phyloP scores from a whole-genome alignment of 2,888 invertebrate species.

The Melanargia galathea region DNA sequence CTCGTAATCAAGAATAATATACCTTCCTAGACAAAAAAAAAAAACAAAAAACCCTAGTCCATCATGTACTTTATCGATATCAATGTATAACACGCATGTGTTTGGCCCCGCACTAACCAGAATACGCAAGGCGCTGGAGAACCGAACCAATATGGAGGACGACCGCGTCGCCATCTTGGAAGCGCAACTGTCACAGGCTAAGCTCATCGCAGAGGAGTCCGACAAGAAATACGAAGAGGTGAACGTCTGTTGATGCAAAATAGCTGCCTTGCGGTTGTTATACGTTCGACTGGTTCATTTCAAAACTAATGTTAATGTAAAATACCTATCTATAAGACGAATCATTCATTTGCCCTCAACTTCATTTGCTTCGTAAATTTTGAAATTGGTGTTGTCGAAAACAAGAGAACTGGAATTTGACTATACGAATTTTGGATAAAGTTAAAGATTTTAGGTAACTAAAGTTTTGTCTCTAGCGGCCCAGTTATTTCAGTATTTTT shows the following conservation, averaged over 20 bases:
- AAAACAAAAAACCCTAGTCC: constrained; percentile 30
- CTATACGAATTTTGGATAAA: no score
- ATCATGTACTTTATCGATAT: constrained; percentile 51
- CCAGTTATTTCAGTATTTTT: no score
- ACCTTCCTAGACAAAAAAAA: not conserved
- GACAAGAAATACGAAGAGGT: constrained; percentile 99
- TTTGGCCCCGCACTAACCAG: constrained; percentile 85
- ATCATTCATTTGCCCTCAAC: no score
- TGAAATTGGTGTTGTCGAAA: not conserved
- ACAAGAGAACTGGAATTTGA: no score
- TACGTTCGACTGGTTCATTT: constrained; percentile 1
- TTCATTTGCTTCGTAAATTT: not conserved
- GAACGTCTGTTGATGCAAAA: constrained; percentile 54
- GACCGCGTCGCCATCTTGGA: constrained; percentile 99
- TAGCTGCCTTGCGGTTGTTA: constrained; percentile 18
- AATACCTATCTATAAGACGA: no score
- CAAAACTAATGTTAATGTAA: not conserved
- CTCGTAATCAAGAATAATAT: constrained; percentile 9
- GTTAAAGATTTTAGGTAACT: no score
- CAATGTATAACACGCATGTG: constrained; percentile 81
- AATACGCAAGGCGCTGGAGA: constrained; percentile 99
- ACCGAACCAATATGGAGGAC: constrained; percentile 99
- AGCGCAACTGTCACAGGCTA: constrained; percentile 98
- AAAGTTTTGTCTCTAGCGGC: no score
- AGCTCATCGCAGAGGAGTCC: constrained; percentile 99